Conservation (phyloP, 2,797 vertebrate genomes). For the Paratrypauchen microcephalus region DNA sequence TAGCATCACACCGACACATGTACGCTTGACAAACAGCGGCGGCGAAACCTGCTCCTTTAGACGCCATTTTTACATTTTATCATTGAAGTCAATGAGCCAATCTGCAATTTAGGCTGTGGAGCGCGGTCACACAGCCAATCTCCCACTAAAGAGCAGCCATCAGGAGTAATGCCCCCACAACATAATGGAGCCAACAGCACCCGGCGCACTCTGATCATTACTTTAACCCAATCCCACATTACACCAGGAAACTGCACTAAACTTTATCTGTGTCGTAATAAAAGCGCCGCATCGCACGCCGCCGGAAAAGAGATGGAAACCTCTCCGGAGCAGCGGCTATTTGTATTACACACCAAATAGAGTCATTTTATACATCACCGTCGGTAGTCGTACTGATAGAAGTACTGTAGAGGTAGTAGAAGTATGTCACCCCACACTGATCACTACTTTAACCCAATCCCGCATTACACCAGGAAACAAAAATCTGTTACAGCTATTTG, state of each 20-base stretch:
- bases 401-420: background rate
- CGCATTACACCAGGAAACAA: no score
- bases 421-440: no score
- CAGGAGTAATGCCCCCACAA: slow-evolving; percentile 94
- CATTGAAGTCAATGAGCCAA: slow-evolving; percentile 97
- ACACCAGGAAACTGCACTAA: slow-evolving; percentile 82
- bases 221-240: slow-evolving; percentile 91
- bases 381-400: background rate
- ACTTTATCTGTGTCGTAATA: slow-evolving; percentile 62
- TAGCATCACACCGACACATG: background rate
- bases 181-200: slow-evolving; percentile 90
- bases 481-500: no score
- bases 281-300: background rate
- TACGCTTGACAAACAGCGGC: slow-evolving; percentile 83
- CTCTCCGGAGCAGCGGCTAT: background rate
- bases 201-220: slow-evolving; percentile 92
- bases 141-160: slow-evolving; percentile 94
- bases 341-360: background rate
- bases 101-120: slow-evolving; percentile 93
- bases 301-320: slow-evolving; percentile 1
- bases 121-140: slow-evolving; percentile 94
- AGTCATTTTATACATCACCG: background rate
- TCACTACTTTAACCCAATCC: no score
- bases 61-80: slow-evolving; percentile 96
- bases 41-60: slow-evolving; percentile 87